Evolutionary conservation across 2,888 invertebrate species (phyloP).

Genomic region (Furcula furcula): DNA sequence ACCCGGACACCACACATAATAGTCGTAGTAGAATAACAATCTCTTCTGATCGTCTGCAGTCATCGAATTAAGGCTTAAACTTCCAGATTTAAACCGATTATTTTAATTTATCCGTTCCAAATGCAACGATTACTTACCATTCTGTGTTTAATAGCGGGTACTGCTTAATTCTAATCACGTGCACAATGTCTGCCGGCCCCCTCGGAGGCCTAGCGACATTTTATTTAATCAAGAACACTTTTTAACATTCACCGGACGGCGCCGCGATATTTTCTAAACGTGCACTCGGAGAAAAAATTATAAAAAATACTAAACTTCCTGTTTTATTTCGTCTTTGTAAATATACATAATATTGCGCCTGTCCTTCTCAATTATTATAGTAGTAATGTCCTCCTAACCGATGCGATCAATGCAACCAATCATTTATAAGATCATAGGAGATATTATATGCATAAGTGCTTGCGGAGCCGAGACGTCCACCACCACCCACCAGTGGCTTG

Average conservation of each 20-base stretch:
- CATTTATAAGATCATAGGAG: too few relatives aligned
- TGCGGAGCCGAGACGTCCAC: too few relatives aligned
- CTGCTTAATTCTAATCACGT: slow-evolving; percentile 65
- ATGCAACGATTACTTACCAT: slow-evolving; percentile 43
- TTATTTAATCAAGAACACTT: slow-evolving; percentile 78
- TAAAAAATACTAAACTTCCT: slow-evolving; percentile 41
- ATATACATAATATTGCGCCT: too few relatives aligned
- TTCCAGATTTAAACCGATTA: slow-evolving; percentile 24
- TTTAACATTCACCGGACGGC: slow-evolving; percentile 69
- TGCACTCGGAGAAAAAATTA: slow-evolving; percentile 37
- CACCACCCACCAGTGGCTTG: too few relatives aligned
- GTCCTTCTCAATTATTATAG: too few relatives aligned
- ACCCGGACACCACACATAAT: too few relatives aligned
- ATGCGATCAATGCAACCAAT: too few relatives aligned
- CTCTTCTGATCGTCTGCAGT: too few relatives aligned
- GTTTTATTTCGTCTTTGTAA: slow-evolving; percentile 14
- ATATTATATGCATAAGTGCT: too few relatives aligned
- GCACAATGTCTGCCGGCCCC: slow-evolving; percentile 39
- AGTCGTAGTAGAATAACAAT: too few relatives aligned
- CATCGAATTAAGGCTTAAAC: too few relatives aligned
- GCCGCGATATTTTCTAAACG: slow-evolving; percentile 57
- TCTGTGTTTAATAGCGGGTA: slow-evolving; percentile 42
- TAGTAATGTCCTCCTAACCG: too few relatives aligned
- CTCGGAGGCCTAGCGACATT: slow-evolving; percentile 57
- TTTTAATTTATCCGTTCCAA: slow-evolving; percentile 35